phyloP scores from a whole-genome alignment of 1,140 invertebrate genomes.

The Calephelis virginiensis region DNA sequence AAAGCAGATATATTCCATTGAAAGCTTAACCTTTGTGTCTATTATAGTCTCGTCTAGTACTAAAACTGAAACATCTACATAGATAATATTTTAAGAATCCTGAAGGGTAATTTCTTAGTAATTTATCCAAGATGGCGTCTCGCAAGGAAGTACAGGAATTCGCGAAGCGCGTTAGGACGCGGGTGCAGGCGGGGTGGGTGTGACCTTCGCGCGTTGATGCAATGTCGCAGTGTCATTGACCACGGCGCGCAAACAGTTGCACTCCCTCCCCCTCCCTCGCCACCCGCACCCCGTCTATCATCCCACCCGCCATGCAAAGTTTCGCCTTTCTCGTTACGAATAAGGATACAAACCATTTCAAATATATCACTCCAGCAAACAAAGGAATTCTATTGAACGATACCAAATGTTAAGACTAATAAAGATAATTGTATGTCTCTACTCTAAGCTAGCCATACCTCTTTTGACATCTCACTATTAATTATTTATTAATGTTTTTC shows the following conservation, averaged over 20 bases:
- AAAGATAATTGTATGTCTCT: too few species aligned
- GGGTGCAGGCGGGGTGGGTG: conserved; percentile 44
- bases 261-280: conserved; percentile 40
- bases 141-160: conserved; percentile 71
- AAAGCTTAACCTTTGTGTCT: too few species aligned
- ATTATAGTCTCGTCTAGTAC: not conserved
- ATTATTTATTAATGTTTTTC: too few species aligned
- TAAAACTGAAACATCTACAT: not conserved
- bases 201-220: conserved; percentile 75
- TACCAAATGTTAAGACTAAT: too few species aligned
- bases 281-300: conserved; percentile 30
- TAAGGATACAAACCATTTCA: conserved; percentile 10
- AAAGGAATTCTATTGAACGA: not conserved
- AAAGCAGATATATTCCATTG: too few species aligned
- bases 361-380: conserved; percentile 6
- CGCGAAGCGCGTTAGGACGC: conserved; percentile 49
- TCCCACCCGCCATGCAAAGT: conserved; percentile 25
- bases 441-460: not conserved
- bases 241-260: conserved; percentile 68
- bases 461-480: too few species aligned
- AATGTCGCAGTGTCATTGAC: conserved; percentile 76
- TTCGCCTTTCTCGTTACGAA: conserved; percentile 25
- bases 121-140: conserved; percentile 72
- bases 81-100: not conserved
- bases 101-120: conserved; percentile 28